Percentiles rank a stretch among this genome's conserved stretches.
These are phyloP conservation scores for Catharus minimus DNA, from an alignment of 2,113 vertebrate genomes.

Conservation along the genomic window DNA sequence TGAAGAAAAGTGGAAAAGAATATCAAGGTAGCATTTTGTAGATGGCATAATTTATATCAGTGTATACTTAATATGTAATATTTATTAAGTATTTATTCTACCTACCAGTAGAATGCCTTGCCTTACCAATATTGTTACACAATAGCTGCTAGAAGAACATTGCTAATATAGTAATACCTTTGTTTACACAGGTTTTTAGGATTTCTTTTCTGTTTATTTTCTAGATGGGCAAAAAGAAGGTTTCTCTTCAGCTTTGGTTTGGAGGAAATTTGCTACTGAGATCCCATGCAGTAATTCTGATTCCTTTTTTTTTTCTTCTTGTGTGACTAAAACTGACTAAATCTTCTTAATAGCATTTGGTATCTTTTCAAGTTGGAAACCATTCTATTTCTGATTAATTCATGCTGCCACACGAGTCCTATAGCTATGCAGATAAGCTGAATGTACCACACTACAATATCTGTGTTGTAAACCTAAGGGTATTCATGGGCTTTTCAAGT, in stretches of 20 bases:
- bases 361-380: conserved; percentile 18
- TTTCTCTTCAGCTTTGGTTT: background rate
- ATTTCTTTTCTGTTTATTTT: background rate
- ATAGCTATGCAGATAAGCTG: conserved; percentile 25
- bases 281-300: background rate
- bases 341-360: conserved; percentile 1
- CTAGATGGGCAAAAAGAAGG: background rate
- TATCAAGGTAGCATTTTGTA: background rate
- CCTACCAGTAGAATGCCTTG: background rate
- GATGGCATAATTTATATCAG: background rate
- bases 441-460: conserved; percentile 30
- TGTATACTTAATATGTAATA: background rate
- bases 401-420: background rate
- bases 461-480: conserved; percentile 4
- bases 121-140: background rate
- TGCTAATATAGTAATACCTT: background rate
- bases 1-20: background rate
- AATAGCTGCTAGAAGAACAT: background rate
- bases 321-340: background rate
- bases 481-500: conserved; percentile 45
- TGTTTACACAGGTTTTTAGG: rapidly evolving
- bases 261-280: background rate
- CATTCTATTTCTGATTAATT: conserved; percentile 19
- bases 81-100: background rate
- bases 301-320: background rate